A percentile compares a stretch with the other conserved stretches of the same genome.
These are phyloP conservation scores for Ceratosolen solmsi DNA, from an alignment of 1,140 invertebrate species.

Conservation along the genomic window DNA sequence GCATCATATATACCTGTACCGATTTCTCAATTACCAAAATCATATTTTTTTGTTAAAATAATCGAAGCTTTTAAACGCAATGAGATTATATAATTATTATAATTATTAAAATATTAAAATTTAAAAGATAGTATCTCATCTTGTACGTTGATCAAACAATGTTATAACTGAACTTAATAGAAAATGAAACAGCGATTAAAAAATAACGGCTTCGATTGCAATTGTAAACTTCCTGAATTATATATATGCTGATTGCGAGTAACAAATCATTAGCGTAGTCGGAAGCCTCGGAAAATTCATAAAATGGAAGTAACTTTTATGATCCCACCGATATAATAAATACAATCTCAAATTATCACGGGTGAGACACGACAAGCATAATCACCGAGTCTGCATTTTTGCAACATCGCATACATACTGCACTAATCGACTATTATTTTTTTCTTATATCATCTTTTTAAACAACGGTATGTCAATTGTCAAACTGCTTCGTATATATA, in stretches of 20 bases:
- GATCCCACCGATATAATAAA: background rate
- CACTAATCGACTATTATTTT: background rate
- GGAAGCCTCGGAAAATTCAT: background rate
- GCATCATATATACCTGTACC: no score
- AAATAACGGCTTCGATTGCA: background rate
- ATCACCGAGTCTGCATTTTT: background rate
- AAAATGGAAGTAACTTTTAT: background rate
- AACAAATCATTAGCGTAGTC: background rate
- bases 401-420: background rate
- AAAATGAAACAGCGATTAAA: background rate
- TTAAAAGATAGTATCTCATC: background rate
- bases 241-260: background rate
- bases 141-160: background rate
- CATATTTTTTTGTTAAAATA: no score
- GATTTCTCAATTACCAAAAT: no score
- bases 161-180: background rate
- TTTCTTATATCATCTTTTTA: background rate
- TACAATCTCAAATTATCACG: background rate
- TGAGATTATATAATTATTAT: no score
- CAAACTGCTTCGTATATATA: no score
- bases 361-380: background rate
- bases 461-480: no score
- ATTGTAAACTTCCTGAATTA: background rate
- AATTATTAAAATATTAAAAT: no score
- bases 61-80: no score